A percentile compares a stretch with the other conserved stretches of the same genome.
phyloP scores from a whole-genome alignment of 2,888 invertebrate genomes.

The Asteroscopus sphinx region DNA sequence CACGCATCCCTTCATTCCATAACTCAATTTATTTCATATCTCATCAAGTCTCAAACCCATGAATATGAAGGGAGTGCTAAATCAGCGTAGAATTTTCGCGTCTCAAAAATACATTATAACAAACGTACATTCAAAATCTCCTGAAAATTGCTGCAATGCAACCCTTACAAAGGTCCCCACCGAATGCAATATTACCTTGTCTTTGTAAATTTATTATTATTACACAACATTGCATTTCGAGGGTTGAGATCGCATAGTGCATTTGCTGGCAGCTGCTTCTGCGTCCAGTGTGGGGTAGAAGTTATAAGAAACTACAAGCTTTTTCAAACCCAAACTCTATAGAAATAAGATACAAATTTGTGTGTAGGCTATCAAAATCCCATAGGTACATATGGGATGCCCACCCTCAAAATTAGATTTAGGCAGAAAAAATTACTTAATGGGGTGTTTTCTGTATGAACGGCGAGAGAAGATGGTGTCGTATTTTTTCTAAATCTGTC shows the following conservation, averaged over 20 bases:
- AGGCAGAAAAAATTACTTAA: slow-evolving; percentile 87
- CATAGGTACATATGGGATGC: slow-evolving; percentile 84
- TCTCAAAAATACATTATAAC: slow-evolving; percentile 60
- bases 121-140: slow-evolving; percentile 65
- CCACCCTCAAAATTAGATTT: slow-evolving; percentile 87
- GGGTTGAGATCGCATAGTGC: slow-evolving; percentile 80
- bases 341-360: slow-evolving; percentile 57
- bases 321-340: slow-evolving; percentile 50
- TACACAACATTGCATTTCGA: slow-evolving; percentile 83
- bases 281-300: slow-evolving; percentile 65
- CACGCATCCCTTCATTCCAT: slow-evolving; percentile 27
- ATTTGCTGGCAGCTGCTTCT: slow-evolving; percentile 82
- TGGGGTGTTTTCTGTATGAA: slow-evolving; percentile 87
- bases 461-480: slow-evolving; percentile 72
- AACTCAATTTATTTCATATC: slow-evolving; percentile 42
- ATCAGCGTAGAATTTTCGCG: slow-evolving; percentile 33
- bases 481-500: slow-evolving; percentile 69
- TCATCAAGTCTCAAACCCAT: slow-evolving; percentile 28
- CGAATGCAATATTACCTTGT: slow-evolving; percentile 79
- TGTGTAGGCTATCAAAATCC: slow-evolving; percentile 63
- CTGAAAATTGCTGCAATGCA: slow-evolving; percentile 78
- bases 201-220: slow-evolving; percentile 88
- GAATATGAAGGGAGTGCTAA: slow-evolving; percentile 32
- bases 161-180: slow-evolving; percentile 74
- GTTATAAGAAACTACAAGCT: slow-evolving; percentile 40